Conservation (phyloP, 1,140 invertebrate genomes). For the Maniola jurtina region DNA sequence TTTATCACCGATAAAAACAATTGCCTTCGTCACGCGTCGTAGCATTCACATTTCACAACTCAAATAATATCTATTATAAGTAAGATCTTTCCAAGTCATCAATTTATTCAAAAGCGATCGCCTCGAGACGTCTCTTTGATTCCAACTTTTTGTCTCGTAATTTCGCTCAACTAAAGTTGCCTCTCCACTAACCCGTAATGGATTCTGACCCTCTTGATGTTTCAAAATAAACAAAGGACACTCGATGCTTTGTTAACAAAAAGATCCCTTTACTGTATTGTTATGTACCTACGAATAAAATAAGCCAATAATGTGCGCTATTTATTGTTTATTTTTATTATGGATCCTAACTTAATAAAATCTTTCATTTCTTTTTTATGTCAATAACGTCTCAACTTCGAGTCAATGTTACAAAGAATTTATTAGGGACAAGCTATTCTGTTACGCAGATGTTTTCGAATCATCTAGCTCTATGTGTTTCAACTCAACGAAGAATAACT, state of each 20-base stretch:
- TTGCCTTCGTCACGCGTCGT: too few relatives aligned
- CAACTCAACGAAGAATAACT: too few relatives aligned
- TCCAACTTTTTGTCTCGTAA: constrained; percentile 30
- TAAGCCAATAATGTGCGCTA: constrained; percentile 1
- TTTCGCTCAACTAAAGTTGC: constrained; percentile 41
- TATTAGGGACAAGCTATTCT: too few relatives aligned
- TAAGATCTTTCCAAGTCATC: constrained; percentile 5
- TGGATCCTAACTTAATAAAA: background rate
- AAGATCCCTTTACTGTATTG: constrained; percentile 26
- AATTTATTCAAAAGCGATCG: constrained; percentile 24
- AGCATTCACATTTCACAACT: too few relatives aligned
- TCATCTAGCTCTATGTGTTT: too few relatives aligned
- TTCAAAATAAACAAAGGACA: constrained; percentile 50
- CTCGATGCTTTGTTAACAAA: constrained; percentile 37
- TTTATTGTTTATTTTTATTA: background rate
- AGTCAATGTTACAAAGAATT: background rate
- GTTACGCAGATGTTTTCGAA: too few relatives aligned
- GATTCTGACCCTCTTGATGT: constrained; percentile 49
- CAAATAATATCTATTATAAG: background rate
- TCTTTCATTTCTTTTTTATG: background rate
- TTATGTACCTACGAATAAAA: constrained; percentile 2
- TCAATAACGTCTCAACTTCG: background rate
- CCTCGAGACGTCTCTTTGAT: constrained; percentile 25
- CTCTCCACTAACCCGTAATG: constrained; percentile 49
- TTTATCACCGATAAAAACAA: too few relatives aligned